Evolutionary conservation across 2,113 vertebrate genomes (phyloP), one percentile per base, ranked within the genome.

Genomic region (Alectura lathami): DNA sequence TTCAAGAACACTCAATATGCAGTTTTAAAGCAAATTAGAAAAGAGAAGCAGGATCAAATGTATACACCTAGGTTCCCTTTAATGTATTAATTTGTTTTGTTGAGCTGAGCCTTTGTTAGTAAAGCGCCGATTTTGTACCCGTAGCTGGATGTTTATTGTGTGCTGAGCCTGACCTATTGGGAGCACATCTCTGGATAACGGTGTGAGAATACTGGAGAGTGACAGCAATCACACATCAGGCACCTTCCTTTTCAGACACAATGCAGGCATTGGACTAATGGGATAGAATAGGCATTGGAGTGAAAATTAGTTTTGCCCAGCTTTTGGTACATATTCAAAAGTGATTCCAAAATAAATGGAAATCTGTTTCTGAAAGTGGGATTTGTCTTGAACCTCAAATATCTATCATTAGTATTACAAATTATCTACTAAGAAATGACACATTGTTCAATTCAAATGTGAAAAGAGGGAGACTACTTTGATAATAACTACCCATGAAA

Each of bases 211-310:
- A 3, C 8, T 36, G 14, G 21, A 3, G 29, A 45, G 15, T 5
- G 73, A 32, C 11, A 48, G 32, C 0, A 3, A 6, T 36, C 30
- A 7, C 17, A 47, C 5, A 13, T 4, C 14, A 68, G 43, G 6
- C 30, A 8, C 6, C 16, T 53, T 53, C 40, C 30, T 62, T 64
- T 76, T 47, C 36, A 30, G 30, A 48, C 69, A 4, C 6, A 4
- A 2, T 0, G 1, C 6, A 54, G 43, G 42, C 59, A 9, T 6
- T 78, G 69, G 36, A n/a, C 15, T 13, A 7, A 68, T 26, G 27
- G 60, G 8, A 9, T 15, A 23, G 51, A 78, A 75, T 30, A 86
- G 36, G 26, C 24, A 17, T 23, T 78, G 17, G 51, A 64, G 16
- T 34, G 45, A 89, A 56, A 47, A 87, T 73, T 88, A 51, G 40